These are phyloP conservation scores for Muntiacus reevesi DNA, from an alignment of 2,113 vertebrate genomes.

Conservation along the genomic window DNA sequence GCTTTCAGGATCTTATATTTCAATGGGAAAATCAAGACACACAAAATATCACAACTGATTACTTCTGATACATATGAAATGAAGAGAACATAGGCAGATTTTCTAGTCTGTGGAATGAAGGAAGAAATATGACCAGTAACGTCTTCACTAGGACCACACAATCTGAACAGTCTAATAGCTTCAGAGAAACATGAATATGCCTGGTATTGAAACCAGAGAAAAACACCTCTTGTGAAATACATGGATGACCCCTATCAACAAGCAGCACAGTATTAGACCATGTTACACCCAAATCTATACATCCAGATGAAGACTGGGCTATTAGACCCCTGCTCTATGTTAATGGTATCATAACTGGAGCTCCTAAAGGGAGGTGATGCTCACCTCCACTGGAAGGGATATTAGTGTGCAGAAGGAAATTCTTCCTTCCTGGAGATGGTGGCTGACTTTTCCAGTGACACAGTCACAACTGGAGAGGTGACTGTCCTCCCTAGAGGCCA, in stretches of 20 bases:
- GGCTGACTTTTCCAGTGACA: neutral
- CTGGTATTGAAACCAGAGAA: neutral
- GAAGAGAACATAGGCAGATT: neutral
- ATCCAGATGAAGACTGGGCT: neutral
- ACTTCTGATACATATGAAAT: neutral
- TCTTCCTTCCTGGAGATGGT: neutral
- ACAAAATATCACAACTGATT: neutral
- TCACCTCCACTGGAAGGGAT: neutral
- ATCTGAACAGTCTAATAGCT: neutral
- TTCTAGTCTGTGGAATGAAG: neutral
- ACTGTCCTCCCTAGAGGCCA: neutral
- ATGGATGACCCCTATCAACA: neutral
- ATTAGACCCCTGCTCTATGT: neutral
- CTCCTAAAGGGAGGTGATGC: neutral
- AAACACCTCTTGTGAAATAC: neutral
- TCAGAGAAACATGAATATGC: neutral
- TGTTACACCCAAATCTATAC: neutral
- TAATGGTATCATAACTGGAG: neutral
- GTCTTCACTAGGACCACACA: neutral
- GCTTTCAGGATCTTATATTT: neutral
- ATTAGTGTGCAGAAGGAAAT: neutral
- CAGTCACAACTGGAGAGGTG: neutral
- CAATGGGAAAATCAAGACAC: neutral
- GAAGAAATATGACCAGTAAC: neutral
- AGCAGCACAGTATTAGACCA: neutral